Base-by-base conservation (phyloP, 2,888 invertebrate genomes). In the Cremastinae sp. region DNA sequence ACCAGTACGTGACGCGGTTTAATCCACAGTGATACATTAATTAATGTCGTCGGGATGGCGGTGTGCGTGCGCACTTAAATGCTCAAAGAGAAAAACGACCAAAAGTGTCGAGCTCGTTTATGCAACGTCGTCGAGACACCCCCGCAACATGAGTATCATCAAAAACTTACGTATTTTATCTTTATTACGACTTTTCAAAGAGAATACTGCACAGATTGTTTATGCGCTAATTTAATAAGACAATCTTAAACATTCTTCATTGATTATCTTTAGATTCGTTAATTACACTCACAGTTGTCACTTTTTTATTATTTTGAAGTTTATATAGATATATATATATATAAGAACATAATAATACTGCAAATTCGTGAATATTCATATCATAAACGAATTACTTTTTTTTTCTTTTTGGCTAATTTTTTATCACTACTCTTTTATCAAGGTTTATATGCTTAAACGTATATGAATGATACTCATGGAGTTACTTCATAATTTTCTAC, bases 21-120 rank as follows among this genome's bases (percentile, higher is more conserved):
- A 76, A 73, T 69, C 59, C 76, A 28, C 28, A 65, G 59, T 76
- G 76, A 76, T 76, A 76, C 76, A 76, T 76, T 76, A 76, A 76
- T 76, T 76, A 76, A 73, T 76, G 76, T 76, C 69, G 73, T 76
- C 73, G 73, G 43, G 53, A 22, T 62, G 45, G 59, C 28, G 28
- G 28, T 28, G 28, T 28, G 28, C 28, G 28, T 53, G 69, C 64
- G 56, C 62, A 64, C 58, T 9, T 51, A 18, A 14, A 54, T 66
- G 54, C 16, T 4, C 14, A 2, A 4, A 43, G 43, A n/a, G 14
- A n/a, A n/a, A 4, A 43, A 12, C 56, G n/a, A 43, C 20, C 20
- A 38, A 12, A 38, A 56, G 41, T 38, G 53, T 64, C 61, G 56
- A 54, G 66, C 43, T 51, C 51, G 59, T 69, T 73, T 73, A 64